Base-by-base conservation (phyloP, 2,797 vertebrate species). In the Lepilemur ruficaudatus region DNA sequence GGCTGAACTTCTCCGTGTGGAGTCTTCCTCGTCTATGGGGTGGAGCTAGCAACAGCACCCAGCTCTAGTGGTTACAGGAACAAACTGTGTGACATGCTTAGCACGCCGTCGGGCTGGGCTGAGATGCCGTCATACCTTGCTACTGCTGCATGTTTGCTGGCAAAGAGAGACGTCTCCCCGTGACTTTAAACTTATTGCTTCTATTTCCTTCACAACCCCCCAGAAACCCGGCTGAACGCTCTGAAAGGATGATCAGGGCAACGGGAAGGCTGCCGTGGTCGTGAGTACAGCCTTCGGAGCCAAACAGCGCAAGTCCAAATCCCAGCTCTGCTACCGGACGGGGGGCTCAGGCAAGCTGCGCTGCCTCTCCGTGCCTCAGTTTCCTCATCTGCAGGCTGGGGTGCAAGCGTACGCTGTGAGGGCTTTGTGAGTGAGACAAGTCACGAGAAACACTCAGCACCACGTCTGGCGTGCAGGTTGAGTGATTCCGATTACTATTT, bases 391-490 rank as follows among this genome's bases (percentile, higher is more conserved):
- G 79, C 0, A 30, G 50, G 28, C 23, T 0, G 9, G 57, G 32
- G 30, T 1, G 17, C 30, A 22, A 1, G 17, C 0, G 4, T 2
- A 0, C 0, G 35, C 0, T 14, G 5, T 4, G 32, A 61, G 82
- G 41, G 22, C 78, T 43, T 4, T 3, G 0, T 0, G 4, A 41
- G 0, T 0, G 4, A 41, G 78, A 32, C 38, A 10, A 15, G 0
- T 30, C 0, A 0, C 0, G 3, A 10, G 2, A 43, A 5, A 7
- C 35, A 9, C n/a, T 0, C 1, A 0, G 35, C 23, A 0, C 28
- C 0, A 0, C 0, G 2, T 18, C 57, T 5, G 59, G 15, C 3
- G 0, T 13, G 50, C 0, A 8, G 0, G 3, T 3, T 3, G 57
- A 52, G 2, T 1, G 52, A 17, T 6, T 57, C n/a, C 93, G 11